phyloP scores from a whole-genome alignment of 2,888 invertebrate genomes.

The Chloroclysta siterata region DNA sequence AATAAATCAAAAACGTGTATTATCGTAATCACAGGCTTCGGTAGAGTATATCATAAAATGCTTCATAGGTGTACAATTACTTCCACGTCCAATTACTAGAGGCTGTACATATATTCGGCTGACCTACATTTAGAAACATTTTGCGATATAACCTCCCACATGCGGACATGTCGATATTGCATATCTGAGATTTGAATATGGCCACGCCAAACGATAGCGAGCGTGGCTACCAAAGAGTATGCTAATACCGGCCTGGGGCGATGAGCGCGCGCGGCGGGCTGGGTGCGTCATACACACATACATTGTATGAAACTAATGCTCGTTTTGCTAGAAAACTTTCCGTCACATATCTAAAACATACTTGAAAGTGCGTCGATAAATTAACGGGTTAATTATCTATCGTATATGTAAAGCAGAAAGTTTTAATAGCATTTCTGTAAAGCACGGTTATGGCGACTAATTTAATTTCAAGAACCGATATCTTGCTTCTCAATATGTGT shows the following conservation, averaged over 20 bases:
- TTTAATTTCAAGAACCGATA: conserved; percentile 29
- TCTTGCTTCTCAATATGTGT: conserved; percentile 27
- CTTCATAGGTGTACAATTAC: conserved; percentile 72
- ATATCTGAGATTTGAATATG: conserved; percentile 62
- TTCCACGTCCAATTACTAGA: conserved; percentile 67
- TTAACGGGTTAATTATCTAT: conserved; percentile 35
- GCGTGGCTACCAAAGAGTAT: conserved; percentile 50
- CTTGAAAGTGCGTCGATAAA: conserved; percentile 33
- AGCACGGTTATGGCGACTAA: conserved; percentile 29
- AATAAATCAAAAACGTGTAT: conserved; percentile 68
- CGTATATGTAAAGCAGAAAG: conserved; percentile 39
- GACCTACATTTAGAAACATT: conserved; percentile 68
- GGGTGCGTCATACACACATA: conserved; percentile 43
- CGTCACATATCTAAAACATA: conserved; percentile 37
- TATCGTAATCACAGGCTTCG: conserved; percentile 68
- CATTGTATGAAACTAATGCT: conserved; percentile 43
- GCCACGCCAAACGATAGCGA: conserved; percentile 46
- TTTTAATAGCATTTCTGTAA: conserved; percentile 36
- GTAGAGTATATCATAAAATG: conserved; percentile 65
- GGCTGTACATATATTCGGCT: conserved; percentile 64
- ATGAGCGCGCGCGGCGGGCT: conserved; percentile 36
- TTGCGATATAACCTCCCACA: conserved; percentile 71
- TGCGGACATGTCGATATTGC: conserved; percentile 67
- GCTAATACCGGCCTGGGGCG: conserved; percentile 64
- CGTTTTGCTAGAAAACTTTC: conserved; percentile 26